Evolutionary conservation across 2,888 invertebrate genomes (phyloP), one percentile per base, ranked within the genome.

Genomic region (Latrodectus elegans): DNA sequence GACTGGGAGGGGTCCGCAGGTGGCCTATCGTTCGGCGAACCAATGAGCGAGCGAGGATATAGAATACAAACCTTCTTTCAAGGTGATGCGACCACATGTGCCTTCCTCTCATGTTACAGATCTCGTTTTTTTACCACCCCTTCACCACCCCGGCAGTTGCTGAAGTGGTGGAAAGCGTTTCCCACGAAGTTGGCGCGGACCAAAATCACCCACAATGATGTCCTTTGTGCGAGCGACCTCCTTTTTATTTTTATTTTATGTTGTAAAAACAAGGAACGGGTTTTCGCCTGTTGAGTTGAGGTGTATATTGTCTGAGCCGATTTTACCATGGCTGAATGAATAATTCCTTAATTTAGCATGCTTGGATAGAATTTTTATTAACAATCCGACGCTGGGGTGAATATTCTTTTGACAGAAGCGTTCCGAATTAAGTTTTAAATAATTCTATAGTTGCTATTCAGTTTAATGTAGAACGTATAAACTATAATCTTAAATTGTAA

Each of bases 41-140:
- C 80, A 87, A 80, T 87, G 17, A 72, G 84, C 74, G 26, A 38
- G 11, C 67, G 67, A 26, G 67, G 38, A 17, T 68, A 17, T 60
- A 60, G 12, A 60, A 68, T 22, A 68, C 17, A 26, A 26, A 10
- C 76, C 70, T 65, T 70, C 51, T 72, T 84, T 73, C 84, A 79
- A 85, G 86, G 81, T 87, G 75, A 81, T 68, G 73, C 64, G 70
- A 64, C 77, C 81, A 81, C 81, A 76, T 81, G 81, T 71, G 68
- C 71, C 52, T 17, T 77, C 81, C 77, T 86, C 86, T 87, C 86
- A 67, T 51, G 71, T 87, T 87, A 87, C 86, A 77, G 52, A 38
- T 38, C 38, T 38, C 6, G 38, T 38, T 38, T 38, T 38, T 38
- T 38, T 38, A 11, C 60, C 52, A 12, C 10, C n/a, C 38, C 67